These are phyloP conservation scores for Porites australiensis DNA, from an alignment of 64 coral and sea anemone species.

Conservation along the genomic window DNA sequence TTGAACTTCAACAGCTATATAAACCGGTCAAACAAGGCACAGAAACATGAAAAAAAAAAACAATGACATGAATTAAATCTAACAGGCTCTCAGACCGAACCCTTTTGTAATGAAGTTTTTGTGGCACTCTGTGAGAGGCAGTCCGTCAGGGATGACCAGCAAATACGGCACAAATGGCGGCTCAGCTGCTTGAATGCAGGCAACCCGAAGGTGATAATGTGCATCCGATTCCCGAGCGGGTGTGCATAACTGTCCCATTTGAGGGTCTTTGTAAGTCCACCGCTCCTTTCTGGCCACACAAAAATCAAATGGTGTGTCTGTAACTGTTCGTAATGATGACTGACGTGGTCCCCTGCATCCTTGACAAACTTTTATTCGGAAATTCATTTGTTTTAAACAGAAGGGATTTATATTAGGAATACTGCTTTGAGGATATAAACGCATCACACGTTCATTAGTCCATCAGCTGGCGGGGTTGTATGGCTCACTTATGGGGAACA, in stretches of 20 bases:
- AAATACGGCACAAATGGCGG: not conserved
- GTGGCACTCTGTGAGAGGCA: no score
- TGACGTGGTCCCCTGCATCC: constrained; percentile 33
- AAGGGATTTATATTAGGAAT: constrained; percentile 33
- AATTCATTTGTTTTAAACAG: constrained; percentile 25
- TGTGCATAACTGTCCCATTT: not conserved
- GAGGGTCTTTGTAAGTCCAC: constrained; percentile 25
- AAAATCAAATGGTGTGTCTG: constrained; percentile 30
- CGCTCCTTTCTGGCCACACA: not conserved
- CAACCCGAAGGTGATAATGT: constrained; percentile 20
- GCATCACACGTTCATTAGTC: constrained; percentile 23
- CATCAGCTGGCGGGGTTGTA: no score
- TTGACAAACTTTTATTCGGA: constrained; percentile 39
- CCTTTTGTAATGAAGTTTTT: no score
- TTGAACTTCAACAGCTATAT: constrained; percentile 1
- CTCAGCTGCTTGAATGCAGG: constrained; percentile 40
- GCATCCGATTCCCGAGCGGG: not conserved
- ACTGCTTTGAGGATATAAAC: constrained; percentile 20
- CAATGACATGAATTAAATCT: not conserved
- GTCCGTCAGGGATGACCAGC: not conserved
- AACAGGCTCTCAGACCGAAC: not conserved
- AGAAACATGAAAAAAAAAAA: not conserved
- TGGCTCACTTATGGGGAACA: no score
- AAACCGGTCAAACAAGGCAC: not conserved
- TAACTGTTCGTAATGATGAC: constrained; percentile 6